A percentile compares a stretch with the other conserved stretches of the same genome.
These are phyloP conservation scores for Percopsis transmontana DNA, from an alignment of 2,113 vertebrate species.

Conservation along the genomic window DNA sequence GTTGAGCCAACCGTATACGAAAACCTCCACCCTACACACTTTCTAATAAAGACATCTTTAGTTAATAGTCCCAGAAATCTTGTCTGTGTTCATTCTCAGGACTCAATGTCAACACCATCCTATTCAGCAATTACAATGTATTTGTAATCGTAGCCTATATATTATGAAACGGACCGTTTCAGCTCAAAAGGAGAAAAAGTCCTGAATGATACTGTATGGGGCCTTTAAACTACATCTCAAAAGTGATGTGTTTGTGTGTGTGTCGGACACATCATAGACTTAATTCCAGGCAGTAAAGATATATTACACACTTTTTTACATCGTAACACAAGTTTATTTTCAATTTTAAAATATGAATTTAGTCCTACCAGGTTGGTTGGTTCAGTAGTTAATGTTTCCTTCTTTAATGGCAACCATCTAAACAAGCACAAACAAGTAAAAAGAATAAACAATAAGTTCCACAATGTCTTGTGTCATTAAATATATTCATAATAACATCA, in stretches of 20 bases:
- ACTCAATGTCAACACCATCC: slow-evolving; percentile 2
- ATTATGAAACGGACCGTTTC: too few species aligned
- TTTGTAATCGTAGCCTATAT: too few species aligned
- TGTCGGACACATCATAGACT: too few species aligned
- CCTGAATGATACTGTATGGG: too few species aligned
- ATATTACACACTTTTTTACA: slow-evolving; percentile 30
- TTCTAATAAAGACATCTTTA: slow-evolving; percentile 67
- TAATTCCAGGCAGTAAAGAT: slow-evolving; percentile 27
- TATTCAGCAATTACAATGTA: too few species aligned
- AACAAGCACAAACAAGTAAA: slow-evolving; percentile 74
- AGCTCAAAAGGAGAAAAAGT: too few species aligned
- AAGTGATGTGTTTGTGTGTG: too few species aligned
- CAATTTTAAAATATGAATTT: slow-evolving; percentile 88
- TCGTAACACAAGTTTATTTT: slow-evolving; percentile 89
- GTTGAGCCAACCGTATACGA: too few species aligned
- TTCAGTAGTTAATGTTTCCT: slow-evolving; percentile 90
- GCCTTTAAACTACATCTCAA: too few species aligned
- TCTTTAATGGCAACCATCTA: slow-evolving; percentile 86
- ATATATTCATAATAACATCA: slow-evolving; percentile 99
- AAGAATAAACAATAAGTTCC: slow-evolving; percentile 81
- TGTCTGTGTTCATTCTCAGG: slow-evolving; percentile 26
- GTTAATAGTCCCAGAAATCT: slow-evolving; percentile 49
- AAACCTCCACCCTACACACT: too few species aligned
- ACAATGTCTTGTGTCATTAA: slow-evolving; percentile 97
- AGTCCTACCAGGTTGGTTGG: slow-evolving; percentile 87